A percentile compares a stretch with the other conserved stretches of the same genome.
These are phyloP conservation scores for Macrobrachium rosenbergii DNA, from an alignment of 1,140 invertebrate genomes.

Conservation along the genomic window DNA sequence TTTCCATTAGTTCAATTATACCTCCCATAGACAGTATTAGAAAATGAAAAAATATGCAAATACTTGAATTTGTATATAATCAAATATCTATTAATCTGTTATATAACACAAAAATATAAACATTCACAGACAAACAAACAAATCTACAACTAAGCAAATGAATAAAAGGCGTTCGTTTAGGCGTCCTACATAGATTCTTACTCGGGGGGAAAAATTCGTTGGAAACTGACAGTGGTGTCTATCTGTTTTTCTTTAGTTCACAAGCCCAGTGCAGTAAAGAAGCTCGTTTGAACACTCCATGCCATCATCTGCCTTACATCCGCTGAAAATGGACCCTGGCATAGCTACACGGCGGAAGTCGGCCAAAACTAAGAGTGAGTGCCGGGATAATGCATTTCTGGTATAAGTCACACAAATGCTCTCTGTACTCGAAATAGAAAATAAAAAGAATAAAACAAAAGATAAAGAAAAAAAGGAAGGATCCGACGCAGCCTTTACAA, in stretches of 20 bases:
- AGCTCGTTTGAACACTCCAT: conserved; percentile 3
- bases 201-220: not conserved
- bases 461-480: conserved; percentile 6
- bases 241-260: not conserved
- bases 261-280: conserved; percentile 3
- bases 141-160: too few relatives aligned
- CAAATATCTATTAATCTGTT: too few relatives aligned
- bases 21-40: too few relatives aligned
- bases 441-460: not conserved
- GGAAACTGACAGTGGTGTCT: not conserved
- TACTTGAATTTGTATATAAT: too few relatives aligned
- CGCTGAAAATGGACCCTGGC: conserved; percentile 19
- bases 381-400: conserved; percentile 47
- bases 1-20: too few relatives aligned
- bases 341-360: conserved; percentile 30
- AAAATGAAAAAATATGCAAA: too few relatives aligned
- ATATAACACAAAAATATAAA: too few relatives aligned
- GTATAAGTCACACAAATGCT: conserved; percentile 28
- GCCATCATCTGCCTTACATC: conserved; percentile 2
- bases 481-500: not conserved
- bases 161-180: too few relatives aligned
- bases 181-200: not conserved
- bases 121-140: too few relatives aligned
- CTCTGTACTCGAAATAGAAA: not conserved
- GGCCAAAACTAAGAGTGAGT: not conserved